Conservation (phyloP, 2,113 vertebrate species). For the Nicator chloris region DNA sequence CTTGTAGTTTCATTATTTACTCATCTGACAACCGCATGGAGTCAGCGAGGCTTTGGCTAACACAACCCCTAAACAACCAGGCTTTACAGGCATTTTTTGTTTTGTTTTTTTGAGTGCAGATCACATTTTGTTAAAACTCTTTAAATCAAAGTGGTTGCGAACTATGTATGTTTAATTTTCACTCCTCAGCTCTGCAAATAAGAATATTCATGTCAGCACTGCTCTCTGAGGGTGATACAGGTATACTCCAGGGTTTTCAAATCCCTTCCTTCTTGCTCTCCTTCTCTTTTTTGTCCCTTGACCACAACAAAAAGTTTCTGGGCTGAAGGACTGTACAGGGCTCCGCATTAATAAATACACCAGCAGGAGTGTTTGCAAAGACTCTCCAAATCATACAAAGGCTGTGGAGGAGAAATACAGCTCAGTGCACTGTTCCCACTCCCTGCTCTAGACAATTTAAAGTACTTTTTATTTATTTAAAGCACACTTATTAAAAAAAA, state of each 20-base stretch:
- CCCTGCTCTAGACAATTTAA: background rate
- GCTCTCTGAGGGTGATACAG: background rate
- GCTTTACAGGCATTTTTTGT: background rate
- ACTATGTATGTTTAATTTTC: slow-evolving; percentile 13
- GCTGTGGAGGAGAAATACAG: slow-evolving; percentile 47
- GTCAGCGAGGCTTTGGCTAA: background rate
- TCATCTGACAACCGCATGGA: slow-evolving; percentile 26
- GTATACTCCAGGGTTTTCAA: background rate
- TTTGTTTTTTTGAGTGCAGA: background rate
- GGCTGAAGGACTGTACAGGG: background rate
- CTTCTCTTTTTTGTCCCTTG: background rate
- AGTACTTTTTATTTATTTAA: background rate
- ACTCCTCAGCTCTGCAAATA: background rate
- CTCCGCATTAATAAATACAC: slow-evolving; percentile 47
- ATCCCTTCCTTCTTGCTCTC: background rate
- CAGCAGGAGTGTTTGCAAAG: slow-evolving; percentile 51
- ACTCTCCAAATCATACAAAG: slow-evolving; percentile 50
- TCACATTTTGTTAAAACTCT: background rate
- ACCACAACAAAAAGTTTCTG: slow-evolving; percentile 55
- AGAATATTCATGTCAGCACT: background rate
- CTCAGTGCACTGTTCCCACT: slow-evolving; percentile 22
- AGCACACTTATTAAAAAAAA: background rate
- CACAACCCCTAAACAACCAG: background rate
- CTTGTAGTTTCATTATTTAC: slow-evolving; percentile 21
- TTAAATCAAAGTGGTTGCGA: slow-evolving; percentile 3